Evolutionary conservation across 2,888 invertebrate genomes (phyloP).

Genomic region (Mesorhabditis sp.): DNA sequence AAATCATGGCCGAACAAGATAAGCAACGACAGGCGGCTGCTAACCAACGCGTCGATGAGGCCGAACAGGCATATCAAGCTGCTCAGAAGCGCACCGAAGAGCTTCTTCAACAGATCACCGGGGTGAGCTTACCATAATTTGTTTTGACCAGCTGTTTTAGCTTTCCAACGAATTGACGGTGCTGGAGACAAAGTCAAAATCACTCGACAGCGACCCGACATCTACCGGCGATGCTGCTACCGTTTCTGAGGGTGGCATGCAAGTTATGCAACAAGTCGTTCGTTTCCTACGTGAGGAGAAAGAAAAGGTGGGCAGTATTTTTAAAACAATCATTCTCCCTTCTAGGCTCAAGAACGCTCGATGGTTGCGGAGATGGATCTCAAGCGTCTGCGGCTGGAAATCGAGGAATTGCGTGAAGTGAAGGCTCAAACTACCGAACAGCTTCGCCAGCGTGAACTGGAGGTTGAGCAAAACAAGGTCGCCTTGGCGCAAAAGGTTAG

Average conservation of each 20-base stretch:
- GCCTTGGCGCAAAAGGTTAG: slow-evolving; percentile 3
- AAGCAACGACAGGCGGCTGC: not conserved
- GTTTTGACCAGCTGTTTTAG: not conserved
- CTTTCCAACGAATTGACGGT: not conserved
- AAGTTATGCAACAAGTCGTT: not conserved
- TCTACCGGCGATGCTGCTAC: not conserved
- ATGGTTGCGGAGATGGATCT: not conserved
- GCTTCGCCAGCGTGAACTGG: not conserved
- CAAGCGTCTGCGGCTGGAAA: not conserved
- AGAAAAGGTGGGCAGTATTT: not conserved
- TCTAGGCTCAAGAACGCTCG: slow-evolving; percentile 5
- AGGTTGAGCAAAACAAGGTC: slow-evolving; percentile 3
- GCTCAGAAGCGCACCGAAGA: not conserved
- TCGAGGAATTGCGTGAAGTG: not conserved
- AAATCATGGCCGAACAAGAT: not conserved
- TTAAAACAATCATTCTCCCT: not conserved
- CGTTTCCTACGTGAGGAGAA: slow-evolving; percentile 6
- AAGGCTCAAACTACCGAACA: not conserved
- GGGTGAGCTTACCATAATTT: not conserved
- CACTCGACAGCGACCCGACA: too few relatives aligned
- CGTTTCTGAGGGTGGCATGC: not conserved
- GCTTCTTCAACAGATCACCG: slow-evolving; percentile 1
- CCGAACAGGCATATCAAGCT: not conserved
- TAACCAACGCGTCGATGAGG: not conserved
- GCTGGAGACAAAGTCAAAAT: too few relatives aligned